Evolutionary conservation across 37 sponge, comb jelly and placozoan species (phyloP), one percentile per base, ranked within the genome.

Genomic region (Ephydatia muelleri): DNA sequence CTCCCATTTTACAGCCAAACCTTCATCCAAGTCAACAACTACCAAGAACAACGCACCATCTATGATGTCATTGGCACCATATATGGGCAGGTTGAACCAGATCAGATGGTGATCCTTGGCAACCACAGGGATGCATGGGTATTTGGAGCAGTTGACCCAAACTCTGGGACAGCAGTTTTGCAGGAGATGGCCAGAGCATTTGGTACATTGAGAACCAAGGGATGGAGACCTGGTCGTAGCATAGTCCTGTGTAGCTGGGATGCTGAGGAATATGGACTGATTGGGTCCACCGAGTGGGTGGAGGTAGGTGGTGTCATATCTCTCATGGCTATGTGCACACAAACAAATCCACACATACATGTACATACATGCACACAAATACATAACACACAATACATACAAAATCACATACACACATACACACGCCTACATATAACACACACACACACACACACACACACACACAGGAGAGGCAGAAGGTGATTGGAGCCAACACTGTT

Each of bases 121-220:
- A 97, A 97, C 95, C 98, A 97, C 33, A 68, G 94, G 57, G 98
- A 97, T 81, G 96, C 96, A 2, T 97, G 96, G 96, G 82, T 86
- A 43, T 97, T 95, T 89, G 98, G 98, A 49, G 96, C 79, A 49
- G 87, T 77, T 19, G 98, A 97, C 67, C 96, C 98, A 30, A 91
- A 86, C 77, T 93, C 95, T 80, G 98, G 94, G 0, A 95, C 96
- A 28, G 95, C 98, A 32, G 84, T 74, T 32, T 67, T 97, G 69
- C 64, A 91, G 79, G 98, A 93, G 79, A 40, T 93, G 14, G 95
- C 79, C 29, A 74, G 87, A 30, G 79, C 87, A 16, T 65, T 97
- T 32, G 57, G 78, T 19, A 40, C 80, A 16, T 82, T 96, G 39
- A 68, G 91, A 39, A 38, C 26, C 12, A 70, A 74, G 6, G 72